Conservation (phyloP, 2,797 vertebrate genomes). For the Buphagus erythrorhynchus region DNA sequence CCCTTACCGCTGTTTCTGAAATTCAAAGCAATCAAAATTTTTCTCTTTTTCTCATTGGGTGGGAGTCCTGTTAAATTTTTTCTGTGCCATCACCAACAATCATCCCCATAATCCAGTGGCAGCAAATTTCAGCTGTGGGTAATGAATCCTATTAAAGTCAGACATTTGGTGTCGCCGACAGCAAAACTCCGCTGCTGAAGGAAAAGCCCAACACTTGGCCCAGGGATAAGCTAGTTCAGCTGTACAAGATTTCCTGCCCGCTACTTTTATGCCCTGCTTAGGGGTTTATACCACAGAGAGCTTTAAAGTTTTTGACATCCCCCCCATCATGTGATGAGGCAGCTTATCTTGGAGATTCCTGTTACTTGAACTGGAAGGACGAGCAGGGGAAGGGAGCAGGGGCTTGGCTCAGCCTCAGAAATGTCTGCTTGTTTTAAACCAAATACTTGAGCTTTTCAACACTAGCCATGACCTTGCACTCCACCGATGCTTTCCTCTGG, state of each 20-base stretch:
- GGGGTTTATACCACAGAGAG: constrained; percentile 25
- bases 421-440: constrained; percentile 1
- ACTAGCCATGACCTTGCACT: neutral
- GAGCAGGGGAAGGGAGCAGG: neutral
- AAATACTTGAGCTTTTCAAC: neutral
- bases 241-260: constrained; percentile 24
- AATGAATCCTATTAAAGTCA: neutral
- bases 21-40: neutral
- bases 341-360: constrained; percentile 6
- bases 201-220: neutral
- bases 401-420: neutral
- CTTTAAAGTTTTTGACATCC: constrained; percentile 46
- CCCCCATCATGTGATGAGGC: neutral
- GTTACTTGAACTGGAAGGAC: neutral
- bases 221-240: constrained; percentile 15
- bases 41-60: neutral
- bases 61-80: neutral
- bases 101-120: neutral
- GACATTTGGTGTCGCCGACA: neutral
- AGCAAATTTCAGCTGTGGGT: constrained; percentile 10
- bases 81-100: neutral
- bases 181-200: neutral
- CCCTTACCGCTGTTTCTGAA: neutral
- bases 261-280: constrained; percentile 5
- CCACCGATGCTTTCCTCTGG: constrained; percentile 39